These are phyloP conservation scores for Drosophila persimilis DNA, from an alignment of 1,140 invertebrate species.

Conservation along the genomic window DNA sequence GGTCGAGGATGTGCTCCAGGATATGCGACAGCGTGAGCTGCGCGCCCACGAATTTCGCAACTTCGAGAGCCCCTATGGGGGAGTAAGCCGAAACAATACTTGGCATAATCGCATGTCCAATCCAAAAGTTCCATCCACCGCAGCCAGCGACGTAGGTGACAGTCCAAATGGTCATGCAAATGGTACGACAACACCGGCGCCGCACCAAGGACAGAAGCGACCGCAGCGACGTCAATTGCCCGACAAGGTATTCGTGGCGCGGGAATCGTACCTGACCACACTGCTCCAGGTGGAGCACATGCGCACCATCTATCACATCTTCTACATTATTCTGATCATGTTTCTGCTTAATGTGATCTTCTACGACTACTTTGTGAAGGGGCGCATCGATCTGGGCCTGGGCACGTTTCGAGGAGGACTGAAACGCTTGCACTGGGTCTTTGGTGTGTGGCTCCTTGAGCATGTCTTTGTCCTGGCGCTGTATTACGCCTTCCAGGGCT, in stretches of 20 bases:
- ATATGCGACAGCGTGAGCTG: constrained; percentile 66
- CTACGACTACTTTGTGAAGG: constrained; percentile 89
- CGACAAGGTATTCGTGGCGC: constrained; percentile 87
- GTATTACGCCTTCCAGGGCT: constrained; percentile 83
- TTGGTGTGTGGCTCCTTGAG: constrained; percentile 83
- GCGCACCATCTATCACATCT: constrained; percentile 92
- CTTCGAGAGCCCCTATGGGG: constrained; percentile 41
- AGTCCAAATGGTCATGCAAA: constrained; percentile 39
- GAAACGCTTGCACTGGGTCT: constrained; percentile 83
- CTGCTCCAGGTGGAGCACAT: constrained; percentile 92
- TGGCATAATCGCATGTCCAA: constrained; percentile 71
- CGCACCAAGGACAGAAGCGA: constrained; percentile 20
- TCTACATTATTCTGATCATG: constrained; percentile 90
- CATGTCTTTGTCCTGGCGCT: constrained; percentile 83
- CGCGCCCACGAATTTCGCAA: constrained; percentile 68
- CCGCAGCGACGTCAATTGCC: constrained; percentile 72
- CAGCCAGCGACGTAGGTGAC: constrained; percentile 39
- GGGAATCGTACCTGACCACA: constrained; percentile 91
- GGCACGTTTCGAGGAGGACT: constrained; percentile 83
- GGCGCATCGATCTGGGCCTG: constrained; percentile 84
- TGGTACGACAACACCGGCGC: constrained; percentile 17
- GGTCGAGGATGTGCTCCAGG: constrained; percentile 79
- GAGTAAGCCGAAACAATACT: constrained; percentile 27
- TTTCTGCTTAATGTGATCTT: constrained; percentile 89
- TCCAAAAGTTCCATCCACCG: neutral